A percentile compares a stretch with the other conserved stretches of the same genome.
phyloP scores from a whole-genome alignment of 2,113 vertebrate genomes.

The Gadus macrocephalus region DNA sequence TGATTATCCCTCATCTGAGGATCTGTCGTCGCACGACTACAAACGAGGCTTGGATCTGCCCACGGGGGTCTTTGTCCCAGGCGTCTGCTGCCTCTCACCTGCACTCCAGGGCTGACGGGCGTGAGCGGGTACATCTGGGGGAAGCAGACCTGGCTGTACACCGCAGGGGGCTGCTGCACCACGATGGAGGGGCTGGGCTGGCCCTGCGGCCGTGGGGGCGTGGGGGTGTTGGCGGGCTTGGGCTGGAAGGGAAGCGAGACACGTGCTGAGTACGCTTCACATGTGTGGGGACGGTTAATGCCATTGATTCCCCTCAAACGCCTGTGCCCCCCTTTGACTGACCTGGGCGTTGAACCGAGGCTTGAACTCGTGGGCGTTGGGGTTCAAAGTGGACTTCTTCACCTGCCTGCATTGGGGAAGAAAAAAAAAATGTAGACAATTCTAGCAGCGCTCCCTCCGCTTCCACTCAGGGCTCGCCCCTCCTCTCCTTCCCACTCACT shows the following conservation, averaged over 20 bases:
- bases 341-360: conserved; percentile 92
- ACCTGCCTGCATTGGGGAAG: conserved; percentile 81
- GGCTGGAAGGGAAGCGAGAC: conserved; percentile 68
- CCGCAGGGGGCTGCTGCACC: conserved; percentile 88
- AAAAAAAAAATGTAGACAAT: conserved; percentile 13
- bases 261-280: not conserved
- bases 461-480: not conserved
- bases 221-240: conserved; percentile 96
- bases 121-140: conserved; percentile 96
- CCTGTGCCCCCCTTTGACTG: conserved; percentile 36
- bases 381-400: conserved; percentile 95
- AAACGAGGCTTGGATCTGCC: not conserved
- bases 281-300: not conserved
- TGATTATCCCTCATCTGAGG: too few species aligned
- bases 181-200: conserved; percentile 97
- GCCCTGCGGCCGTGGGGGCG: conserved; percentile 92
- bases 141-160: conserved; percentile 96
- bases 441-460: not conserved
- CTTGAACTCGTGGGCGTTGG: conserved; percentile 98
- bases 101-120: conserved; percentile 95
- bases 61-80: not conserved
- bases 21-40: too few species aligned
- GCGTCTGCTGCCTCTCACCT: conserved; percentile 72
- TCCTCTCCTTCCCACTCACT: conserved; percentile 77
- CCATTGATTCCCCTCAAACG: too few species aligned